Evolutionary conservation across 2,797 vertebrate species (phyloP), one percentile per base, ranked within the genome.

Genomic region (Dryobates pubescens): DNA sequence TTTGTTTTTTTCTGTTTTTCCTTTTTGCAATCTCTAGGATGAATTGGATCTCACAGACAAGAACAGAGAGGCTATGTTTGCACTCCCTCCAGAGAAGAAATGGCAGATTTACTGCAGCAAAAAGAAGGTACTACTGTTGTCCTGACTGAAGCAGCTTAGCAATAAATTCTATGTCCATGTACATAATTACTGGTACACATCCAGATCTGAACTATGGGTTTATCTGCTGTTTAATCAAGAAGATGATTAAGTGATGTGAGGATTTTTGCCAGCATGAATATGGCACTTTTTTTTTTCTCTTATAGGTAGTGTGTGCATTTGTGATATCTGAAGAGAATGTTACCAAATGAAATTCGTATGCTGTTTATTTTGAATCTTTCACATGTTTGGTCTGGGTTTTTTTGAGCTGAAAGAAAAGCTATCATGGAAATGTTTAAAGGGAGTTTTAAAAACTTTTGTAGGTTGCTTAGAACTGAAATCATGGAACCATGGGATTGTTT

Each of bases 41-140:
- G 99, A 99, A 95, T 95, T 99, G 98, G 99, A 99, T 96, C 98
- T 99, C 96, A 99, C 99, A 2, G 99, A 99, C 96, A 99, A 99
- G 97, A 99, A 99, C 97, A 97, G 99, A 94, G 99, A 99, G 97
- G 99, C 99, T 78, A 99, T 99, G 98, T 99, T 99, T 88, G 99
- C 99, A 34, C 98, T 99, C 93, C 98, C 99, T 2, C 98, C 98
- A 10, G 99, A 99, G 98, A 99, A 99, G 98, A 99, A 99, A 98
- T 99, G 99, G 99, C 99, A 99, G 97, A 99, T 99, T 94, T 99
- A 99, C 96, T 99, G 99, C 98, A 99, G 99, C 98, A 99, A 99
- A 97, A 99, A 99, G 95, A 99, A 99, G 99, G 99, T 99, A 94
- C 11, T 70, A 2, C 16, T 36, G 16, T 78, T 79, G 18, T 70